These are phyloP conservation scores for Aegithalos caudatus DNA, from an alignment of 2,113 vertebrate species.

Conservation along the genomic window DNA sequence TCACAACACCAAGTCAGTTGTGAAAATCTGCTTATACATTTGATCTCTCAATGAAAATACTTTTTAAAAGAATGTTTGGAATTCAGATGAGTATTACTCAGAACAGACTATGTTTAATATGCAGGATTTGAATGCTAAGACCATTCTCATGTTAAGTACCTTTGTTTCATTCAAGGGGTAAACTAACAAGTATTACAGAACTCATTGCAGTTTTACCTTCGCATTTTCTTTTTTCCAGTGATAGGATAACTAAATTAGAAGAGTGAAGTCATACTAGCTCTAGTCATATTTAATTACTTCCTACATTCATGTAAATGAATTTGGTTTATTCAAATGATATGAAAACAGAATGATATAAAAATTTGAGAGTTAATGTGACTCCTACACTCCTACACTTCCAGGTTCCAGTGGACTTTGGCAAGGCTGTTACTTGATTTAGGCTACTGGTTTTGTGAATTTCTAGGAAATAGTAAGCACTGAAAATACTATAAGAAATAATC, in stretches of 20 bases:
- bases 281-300: neutral
- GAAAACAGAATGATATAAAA: neutral
- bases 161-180: conserved; percentile 46
- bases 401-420: neutral
- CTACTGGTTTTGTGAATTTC: neutral
- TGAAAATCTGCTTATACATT: conserved; percentile 42
- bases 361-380: neutral
- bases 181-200: conserved; percentile 9
- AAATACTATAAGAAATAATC: neutral
- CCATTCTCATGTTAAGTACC: neutral
- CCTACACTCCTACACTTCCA: neutral
- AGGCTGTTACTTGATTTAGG: neutral
- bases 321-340: neutral
- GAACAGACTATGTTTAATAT: conserved; percentile 36
- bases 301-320: neutral
- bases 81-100: conserved; percentile 31
- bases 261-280: neutral
- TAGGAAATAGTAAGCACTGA: neutral
- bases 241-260: neutral
- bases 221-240: neutral
- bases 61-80: conserved; percentile 48
- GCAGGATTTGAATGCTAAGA: conserved; percentile 44
- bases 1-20: conserved; percentile 2
- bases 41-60: conserved; percentile 21
- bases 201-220: neutral